Base-by-base conservation (phyloP, 2,113 vertebrate genomes). In the Amia ocellicauda region DNA sequence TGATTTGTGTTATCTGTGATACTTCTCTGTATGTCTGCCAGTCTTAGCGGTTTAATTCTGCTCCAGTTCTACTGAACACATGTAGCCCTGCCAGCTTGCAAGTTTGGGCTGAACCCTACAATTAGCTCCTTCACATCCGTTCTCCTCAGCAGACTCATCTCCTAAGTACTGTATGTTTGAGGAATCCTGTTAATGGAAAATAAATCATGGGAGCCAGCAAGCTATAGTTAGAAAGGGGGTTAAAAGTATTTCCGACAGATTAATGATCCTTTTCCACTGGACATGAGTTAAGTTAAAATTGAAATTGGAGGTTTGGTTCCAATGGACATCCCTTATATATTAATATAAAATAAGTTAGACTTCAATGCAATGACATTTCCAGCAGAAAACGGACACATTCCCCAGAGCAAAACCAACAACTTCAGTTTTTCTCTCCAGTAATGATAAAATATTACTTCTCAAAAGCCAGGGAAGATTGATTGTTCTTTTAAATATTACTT, bases 231-330 rank as follows among this genome's bases (percentile, higher is more conserved):
- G 58, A 31, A 43, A 36, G 9, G 36, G 23, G 23, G 40, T 59
- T 57, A 57, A 42, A 43, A 2, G 28, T n/a, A 51, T 63, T 63
- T 42, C 28, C 13, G 13, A 47, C 23, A 41, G 20, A 42, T 63
- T 53, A 63, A 63, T 63, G 16, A 63, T 22, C 31, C 16, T 42
- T 27, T 42, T 22, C 23, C 42, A 5, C 29, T 22, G 22, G 42
- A 19, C 24, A 10, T 24, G n/a, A 29, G 27, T 64, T 23, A 28
- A 56, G n/a, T 23, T 40, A 55, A 23, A 55, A 56, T 13, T 45
- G 19, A 64, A 36, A 55, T 41, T 23, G 53, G 14, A 3, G 3
- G 4, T 22, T n/a, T 45, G 10, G 36, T 24, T 43, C 22, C 41
- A 22, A 13, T 26, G 36, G 26, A 43, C 20, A 59, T 43, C 3